Evolutionary conservation across 2,888 invertebrate species (phyloP), one percentile per base, ranked within the genome.

Genomic region (Caenorhabditis sp.): DNA sequence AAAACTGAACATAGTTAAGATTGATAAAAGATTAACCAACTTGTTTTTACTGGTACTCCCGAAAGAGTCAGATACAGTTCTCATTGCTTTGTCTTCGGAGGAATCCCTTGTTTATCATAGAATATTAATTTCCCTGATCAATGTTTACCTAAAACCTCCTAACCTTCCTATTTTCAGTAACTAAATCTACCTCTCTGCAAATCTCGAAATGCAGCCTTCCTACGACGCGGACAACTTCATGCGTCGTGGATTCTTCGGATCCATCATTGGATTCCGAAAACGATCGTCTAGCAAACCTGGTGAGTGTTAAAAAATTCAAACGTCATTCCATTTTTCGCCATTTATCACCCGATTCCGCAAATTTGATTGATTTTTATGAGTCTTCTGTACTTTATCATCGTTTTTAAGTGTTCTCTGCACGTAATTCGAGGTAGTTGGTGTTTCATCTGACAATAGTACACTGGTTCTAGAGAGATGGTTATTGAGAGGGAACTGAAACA

Each of bases 191-290:
- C 68, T n/a, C 56, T 28, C n/a, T 41, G 4, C 49, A n/a, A n/a
- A 49, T 19, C 41, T 24, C 28, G 26, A 81, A 56, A 90, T 90
- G 90, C 84, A 89, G 35, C 80, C 89, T 12, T 84, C 89, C 12
- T 90, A 87, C 73, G 85, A 87, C 74, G 87, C 89, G n/a, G 90
- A 90, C 41, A 90, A 90, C 73, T 85, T 89, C 64, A 84, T 90
- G 81, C 85, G 86, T 61, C 84, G 90, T 24, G 89, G 89, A 28
- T 80, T 90, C 61, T 86, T 90, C 59, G 86, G 88, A 58, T 89
- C 90, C 1, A 63, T 90, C 0, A 85, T 90, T 41, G 88, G 87
- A 16, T 85, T 90, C 68, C 82, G 87, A 35, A 87, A 84, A 51
- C 49, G 84, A 54, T 63, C 80, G 7, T 59, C 80, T 5, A 73